phyloP scores from a whole-genome alignment of 2,113 vertebrate genomes.

The Poeciliopsis occidentalis region DNA sequence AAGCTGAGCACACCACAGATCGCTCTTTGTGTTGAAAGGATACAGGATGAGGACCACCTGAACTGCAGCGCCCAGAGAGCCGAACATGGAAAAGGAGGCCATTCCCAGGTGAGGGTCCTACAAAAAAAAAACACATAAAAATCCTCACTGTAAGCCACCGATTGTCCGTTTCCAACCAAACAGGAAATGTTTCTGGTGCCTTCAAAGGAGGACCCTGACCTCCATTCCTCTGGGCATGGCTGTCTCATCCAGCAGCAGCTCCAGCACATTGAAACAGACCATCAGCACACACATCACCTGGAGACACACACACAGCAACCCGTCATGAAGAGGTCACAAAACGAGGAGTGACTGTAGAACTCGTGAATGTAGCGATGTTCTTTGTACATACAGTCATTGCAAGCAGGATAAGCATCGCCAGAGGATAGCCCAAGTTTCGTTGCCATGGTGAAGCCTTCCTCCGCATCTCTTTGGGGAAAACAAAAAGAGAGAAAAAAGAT shows the following conservation, averaged over 20 bases:
- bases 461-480: constrained; percentile 82
- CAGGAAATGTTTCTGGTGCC: not conserved
- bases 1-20: not conserved
- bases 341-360: not conserved
- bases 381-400: constrained; percentile 83
- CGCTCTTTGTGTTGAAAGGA: constrained; percentile 77
- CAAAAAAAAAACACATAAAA: constrained; percentile 23
- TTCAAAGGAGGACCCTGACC: constrained; percentile 72
- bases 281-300: constrained; percentile 93
- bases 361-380: not conserved
- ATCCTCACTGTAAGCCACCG: not conserved
- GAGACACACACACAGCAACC: not conserved
- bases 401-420: constrained; percentile 92
- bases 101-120: constrained; percentile 90
- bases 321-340: not conserved
- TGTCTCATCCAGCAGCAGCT: constrained; percentile 92
- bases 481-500: not conserved
- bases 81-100: constrained; percentile 95
- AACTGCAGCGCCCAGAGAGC: constrained; percentile 91
- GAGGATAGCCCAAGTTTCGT: constrained; percentile 92
- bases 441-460: constrained; percentile 92
- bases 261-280: constrained; percentile 93
- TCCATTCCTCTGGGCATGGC: constrained; percentile 95
- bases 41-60: constrained; percentile 98
- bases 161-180: not conserved